Evolutionary conservation across 2,888 invertebrate genomes (phyloP).

Genomic region (Athripsodes cinereus): DNA sequence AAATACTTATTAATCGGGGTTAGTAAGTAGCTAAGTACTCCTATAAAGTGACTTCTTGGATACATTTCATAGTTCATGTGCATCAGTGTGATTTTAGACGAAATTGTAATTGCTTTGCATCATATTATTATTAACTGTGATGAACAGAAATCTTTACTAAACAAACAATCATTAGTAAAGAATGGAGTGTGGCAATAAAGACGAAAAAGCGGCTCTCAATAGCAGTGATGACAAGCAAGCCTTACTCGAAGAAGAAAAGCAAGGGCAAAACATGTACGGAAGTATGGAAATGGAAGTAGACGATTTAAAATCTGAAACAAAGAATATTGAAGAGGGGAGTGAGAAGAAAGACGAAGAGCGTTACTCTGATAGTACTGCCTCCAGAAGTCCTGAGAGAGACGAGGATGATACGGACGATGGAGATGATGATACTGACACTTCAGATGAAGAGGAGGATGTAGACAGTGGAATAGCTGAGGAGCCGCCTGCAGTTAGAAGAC

Average conservation of each 20-base stretch:
- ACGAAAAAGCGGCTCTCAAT: too few relatives aligned
- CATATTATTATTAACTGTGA: too few relatives aligned
- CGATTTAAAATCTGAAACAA: not conserved
- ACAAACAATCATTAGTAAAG: too few relatives aligned
- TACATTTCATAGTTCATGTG: too few relatives aligned
- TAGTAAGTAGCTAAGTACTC: too few relatives aligned
- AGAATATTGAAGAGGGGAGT: not conserved
- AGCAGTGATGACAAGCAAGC: not conserved
- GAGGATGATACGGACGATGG: constrained; percentile 7
- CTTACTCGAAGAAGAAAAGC: not conserved
- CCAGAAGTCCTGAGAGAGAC: constrained; percentile 12
- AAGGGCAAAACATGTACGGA: not conserved
- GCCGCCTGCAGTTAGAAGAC: constrained; percentile 16
- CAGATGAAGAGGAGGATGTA: constrained; percentile 25
- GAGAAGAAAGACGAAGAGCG: not conserved
- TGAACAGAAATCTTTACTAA: too few relatives aligned
- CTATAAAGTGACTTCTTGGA: too few relatives aligned
- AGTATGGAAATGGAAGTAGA: not conserved
- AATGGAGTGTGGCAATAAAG: too few relatives aligned
- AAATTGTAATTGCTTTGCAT: too few relatives aligned
- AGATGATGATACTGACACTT: constrained; percentile 8
- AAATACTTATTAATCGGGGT: too few relatives aligned
- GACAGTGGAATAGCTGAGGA: constrained; percentile 27
- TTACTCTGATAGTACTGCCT: constrained; percentile 4
- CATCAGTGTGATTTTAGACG: too few relatives aligned